Conservation (phyloP, 2,113 vertebrate genomes). For the Muscicapa adusta region DNA sequence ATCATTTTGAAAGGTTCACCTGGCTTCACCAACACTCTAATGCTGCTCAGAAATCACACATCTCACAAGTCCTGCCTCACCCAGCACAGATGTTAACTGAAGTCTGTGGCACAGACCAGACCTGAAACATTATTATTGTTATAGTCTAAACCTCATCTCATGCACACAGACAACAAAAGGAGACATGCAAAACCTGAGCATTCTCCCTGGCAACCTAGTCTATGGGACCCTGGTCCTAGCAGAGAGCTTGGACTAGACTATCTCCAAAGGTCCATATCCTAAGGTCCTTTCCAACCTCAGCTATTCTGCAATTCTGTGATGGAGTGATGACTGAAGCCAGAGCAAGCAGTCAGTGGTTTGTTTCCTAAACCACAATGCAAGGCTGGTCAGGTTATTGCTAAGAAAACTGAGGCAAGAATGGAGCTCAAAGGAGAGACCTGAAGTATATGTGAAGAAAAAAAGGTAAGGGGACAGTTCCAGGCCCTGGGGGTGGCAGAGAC, state of each 20-base stretch:
- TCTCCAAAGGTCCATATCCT: not conserved
- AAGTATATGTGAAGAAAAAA: not conserved
- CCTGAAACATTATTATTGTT: not conserved
- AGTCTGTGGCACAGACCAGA: not conserved
- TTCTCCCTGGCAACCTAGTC: not conserved
- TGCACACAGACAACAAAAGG: not conserved
- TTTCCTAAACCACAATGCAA: not conserved
- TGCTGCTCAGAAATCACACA: not conserved
- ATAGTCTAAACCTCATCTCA: not conserved
- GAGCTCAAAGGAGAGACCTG: not conserved
- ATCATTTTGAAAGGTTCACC: not conserved
- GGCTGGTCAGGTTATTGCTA: not conserved
- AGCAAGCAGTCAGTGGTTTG: not conserved
- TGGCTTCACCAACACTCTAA: not conserved
- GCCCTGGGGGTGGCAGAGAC: not conserved
- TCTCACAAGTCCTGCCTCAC: not conserved
- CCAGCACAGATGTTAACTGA: not conserved
- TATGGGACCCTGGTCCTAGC: not conserved
- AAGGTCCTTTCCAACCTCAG: not conserved
- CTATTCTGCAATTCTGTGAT: not conserved
- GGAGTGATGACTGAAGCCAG: not conserved
- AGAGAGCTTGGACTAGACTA: not conserved
- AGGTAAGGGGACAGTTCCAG: not conserved
- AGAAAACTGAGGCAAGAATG: not conserved
- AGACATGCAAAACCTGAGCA: not conserved